phyloP scores from a whole-genome alignment of 2,113 vertebrate species.

The Axis porcinus region DNA sequence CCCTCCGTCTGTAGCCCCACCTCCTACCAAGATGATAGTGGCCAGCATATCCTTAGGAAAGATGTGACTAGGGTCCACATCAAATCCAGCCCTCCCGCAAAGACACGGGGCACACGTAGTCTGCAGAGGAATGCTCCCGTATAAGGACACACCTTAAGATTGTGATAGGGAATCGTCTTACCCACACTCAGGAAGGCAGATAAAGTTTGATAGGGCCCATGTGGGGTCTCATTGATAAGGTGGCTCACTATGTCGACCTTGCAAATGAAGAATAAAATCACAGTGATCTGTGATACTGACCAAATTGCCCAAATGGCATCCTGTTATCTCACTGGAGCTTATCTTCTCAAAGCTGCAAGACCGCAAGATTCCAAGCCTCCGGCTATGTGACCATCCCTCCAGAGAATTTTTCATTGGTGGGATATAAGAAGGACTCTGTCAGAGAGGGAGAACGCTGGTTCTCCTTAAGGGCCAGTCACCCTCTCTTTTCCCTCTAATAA shows the following conservation, averaged over 20 bases:
- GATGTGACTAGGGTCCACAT: not conserved
- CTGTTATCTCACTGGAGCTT: not conserved
- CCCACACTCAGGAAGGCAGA: not conserved
- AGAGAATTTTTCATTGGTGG: not conserved
- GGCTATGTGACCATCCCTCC: not conserved
- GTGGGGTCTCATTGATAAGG: not conserved
- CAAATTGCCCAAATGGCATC: not conserved
- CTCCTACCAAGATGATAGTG: not conserved
- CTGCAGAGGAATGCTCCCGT: rapidly evolving
- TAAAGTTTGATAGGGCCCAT: not conserved
- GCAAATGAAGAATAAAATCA: not conserved
- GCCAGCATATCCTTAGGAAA: not conserved
- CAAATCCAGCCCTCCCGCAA: not conserved
- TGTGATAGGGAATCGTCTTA: not conserved
- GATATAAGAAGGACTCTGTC: not conserved
- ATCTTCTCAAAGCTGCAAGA: not conserved
- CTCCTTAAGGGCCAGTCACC: not conserved
- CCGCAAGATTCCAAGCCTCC: not conserved
- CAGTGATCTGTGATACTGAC: not conserved
- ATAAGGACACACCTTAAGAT: not conserved
- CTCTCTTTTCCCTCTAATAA: not conserved
- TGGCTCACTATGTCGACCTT: not conserved
- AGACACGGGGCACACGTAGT: not conserved
- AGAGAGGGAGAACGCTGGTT: not conserved
- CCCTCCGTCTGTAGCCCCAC: not conserved